Conservation (phyloP, 2,888 invertebrate species). For the Lasioglossum zephyrum region DNA sequence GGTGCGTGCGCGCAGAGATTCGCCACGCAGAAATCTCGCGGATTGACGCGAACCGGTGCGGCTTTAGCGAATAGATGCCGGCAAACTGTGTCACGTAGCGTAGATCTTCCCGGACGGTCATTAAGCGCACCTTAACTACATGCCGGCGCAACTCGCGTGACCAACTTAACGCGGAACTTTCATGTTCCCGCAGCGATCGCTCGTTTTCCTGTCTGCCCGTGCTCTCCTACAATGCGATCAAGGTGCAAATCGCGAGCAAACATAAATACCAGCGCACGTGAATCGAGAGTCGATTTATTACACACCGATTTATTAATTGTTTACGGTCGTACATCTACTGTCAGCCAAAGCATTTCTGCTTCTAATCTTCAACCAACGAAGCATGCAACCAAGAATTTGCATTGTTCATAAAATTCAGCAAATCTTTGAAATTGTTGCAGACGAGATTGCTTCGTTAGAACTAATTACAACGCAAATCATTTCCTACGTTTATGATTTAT, state of each 20-base stretch:
- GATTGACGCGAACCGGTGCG: constrained; percentile 37
- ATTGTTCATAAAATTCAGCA: background rate
- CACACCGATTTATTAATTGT: background rate
- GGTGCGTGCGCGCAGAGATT: constrained; percentile 5
- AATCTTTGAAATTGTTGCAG: background rate
- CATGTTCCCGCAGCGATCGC: constrained; percentile 38
- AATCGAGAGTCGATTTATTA: background rate
- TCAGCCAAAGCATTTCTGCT: background rate
- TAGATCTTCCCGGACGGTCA: constrained; percentile 59
- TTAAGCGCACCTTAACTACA: constrained; percentile 62
- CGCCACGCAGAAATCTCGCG: constrained; percentile 22
- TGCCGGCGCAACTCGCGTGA: constrained; percentile 62
- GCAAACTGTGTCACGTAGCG: constrained; percentile 66
- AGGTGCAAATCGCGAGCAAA: constrained; percentile 45
- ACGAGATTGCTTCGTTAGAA: too few relatives aligned
- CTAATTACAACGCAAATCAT: too few relatives aligned
- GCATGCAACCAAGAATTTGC: background rate
- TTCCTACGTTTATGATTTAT: too few relatives aligned
- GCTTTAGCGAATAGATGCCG: constrained; percentile 20
- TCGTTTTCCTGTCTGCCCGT: constrained; percentile 39
- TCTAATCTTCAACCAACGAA: background rate
- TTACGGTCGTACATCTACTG: background rate
- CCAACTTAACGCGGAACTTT: constrained; percentile 69
- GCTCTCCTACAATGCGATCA: constrained; percentile 45
- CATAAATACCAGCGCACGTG: constrained; percentile 20